Base-by-base conservation (phyloP, 1,140 invertebrate species). In the Magallana ariakensis region DNA sequence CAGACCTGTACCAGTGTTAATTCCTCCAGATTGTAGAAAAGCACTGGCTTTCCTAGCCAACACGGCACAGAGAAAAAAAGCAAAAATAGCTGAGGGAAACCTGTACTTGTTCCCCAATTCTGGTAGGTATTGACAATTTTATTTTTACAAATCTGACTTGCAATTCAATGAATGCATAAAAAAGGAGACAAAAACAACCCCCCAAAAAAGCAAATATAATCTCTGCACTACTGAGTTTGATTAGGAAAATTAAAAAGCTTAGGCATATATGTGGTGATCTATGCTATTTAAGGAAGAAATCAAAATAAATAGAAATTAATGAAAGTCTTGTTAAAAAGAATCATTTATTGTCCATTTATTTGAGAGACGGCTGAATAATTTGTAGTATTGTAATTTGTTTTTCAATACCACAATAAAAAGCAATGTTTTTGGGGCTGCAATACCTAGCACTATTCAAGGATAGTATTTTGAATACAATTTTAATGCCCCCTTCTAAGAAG, bases 61-160 rank as follows among this genome's bases (percentile, higher is more conserved):
- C 10, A 66, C 22, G 13, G 10, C 22, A 16, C 46, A 16, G 7
- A 86, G 85, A 83, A 22, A 83, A 62, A 11, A 55, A 82, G 56
- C 57, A n/a, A 80, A 80, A 46, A 75, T 86, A 16, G 75, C 54
- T 46, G 53, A 82, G 8, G 80, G 46, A 16, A 86, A 86, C 33
- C 54, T 22, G 7, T 86, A 82, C 46, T 57, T 86, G 8, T 86
- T 86, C 33, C 85, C 85, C 13, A 86, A 86, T 60, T 86, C 85
- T 15, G 80, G 85, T 86, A 86, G 75, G 55, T 85, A 55, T 56
- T 56, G 19, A 80, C 19, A 80, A 26, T 80, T 80, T 80, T 80
- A 80, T 80, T 80, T 80, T 80, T 46, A 80, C 22, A 80, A 80
- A 46, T 80, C 33, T 80, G 70, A 46, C 19, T 46, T 26, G 19